Evolutionary conservation across 2,113 vertebrate species (phyloP), one percentile per base, ranked within the genome.

Genomic region (Seriola dumerili): DNA sequence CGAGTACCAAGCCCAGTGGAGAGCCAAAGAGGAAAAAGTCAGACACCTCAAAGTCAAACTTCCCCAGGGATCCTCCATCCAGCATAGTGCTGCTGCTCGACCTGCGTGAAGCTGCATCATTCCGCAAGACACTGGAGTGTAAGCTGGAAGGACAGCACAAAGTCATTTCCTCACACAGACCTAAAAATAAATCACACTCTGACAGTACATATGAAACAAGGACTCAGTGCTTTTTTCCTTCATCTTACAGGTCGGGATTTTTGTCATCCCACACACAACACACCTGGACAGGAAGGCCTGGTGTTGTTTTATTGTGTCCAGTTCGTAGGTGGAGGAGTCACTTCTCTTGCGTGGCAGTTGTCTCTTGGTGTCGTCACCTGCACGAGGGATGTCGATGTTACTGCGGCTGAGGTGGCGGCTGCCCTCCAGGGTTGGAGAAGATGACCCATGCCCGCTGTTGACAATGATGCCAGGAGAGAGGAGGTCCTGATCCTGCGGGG

Each of bases 11-110:
- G 40, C 98, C 98, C 93, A 99, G 85, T 0, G 98, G 98, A 83
- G 97, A 99, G 6, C 98, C 98, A 21, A 99, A 98, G 75, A 99
- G 95, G 94, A 99, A 99, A 93, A 99, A 98, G 90, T 99, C 97
- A 0, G 97, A 94, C 84, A 98, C 96, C 91, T 99, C 98, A 80
- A 99, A 99, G 66, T 99, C 97, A 83, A 99, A 97, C 90, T 96
- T 99, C 29, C 97, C 96, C 69, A 96, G 90, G 38, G 93, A 92
- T 59, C 94, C 90, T 44, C 96, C 95, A 0, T 98, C 97, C 93
- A 97, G 83, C 96, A 97, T 95, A 0, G 95, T 96, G 79, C 96
- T 97, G 89, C 97, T 97, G 79, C 97, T 98, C 0, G 97, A 97
- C 52, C 95, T 84, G 69, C 97, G 95, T 17, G 97, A 96, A 0